Base-by-base conservation (phyloP, 2,888 invertebrate species). In the Argyresthia goedartella region DNA sequence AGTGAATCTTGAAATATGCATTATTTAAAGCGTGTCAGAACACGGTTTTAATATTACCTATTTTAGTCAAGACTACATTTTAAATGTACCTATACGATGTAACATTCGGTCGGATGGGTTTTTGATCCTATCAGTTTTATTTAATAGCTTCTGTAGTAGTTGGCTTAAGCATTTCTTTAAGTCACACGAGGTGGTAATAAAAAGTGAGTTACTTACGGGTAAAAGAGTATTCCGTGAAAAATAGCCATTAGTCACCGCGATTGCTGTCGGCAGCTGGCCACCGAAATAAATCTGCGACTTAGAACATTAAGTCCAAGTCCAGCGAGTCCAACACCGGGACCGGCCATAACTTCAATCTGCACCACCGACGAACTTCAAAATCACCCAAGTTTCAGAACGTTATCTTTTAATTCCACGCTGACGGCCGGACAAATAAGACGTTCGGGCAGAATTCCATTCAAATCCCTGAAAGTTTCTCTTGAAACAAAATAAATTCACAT, bases 341-440 rank as follows among this genome's bases (percentile, higher is more conserved):
- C 60, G 82, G 82, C 80, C 81, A 84, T 84, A 78, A 85, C 71
- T 77, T 66, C 82, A 81, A 81, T 80, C 82, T 77, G 78, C 69
- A 76, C 71, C 61, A 68, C 65, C 60, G 61, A 9, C 61, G 61
- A 58, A 78, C 77, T 75, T 81, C 72, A 65, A 65, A 63, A 82
- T 81, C 64, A 73, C 67, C 65, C 71, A 63, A 85, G 84, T 78
- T 86, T 82, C 60, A 65, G 65, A 73, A 73, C 74, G 74, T 82
- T 79, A 80, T 73, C 76, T 81, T 80, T 79, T 77, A 79, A 82
- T 82, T 77, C 73, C 61, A 60, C 64, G 64, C 63, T 60, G 57
- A 62, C 61, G 62, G 57, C 66, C 68, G 69, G 71, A 80, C 76
- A 81, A 81, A 79, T 75, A 80, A 77, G 73, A 74, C 65, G 66